Evolutionary conservation across 1,140 invertebrate species (phyloP), one percentile per base, ranked within the genome.

Genomic region (Microplitis demolitor): DNA sequence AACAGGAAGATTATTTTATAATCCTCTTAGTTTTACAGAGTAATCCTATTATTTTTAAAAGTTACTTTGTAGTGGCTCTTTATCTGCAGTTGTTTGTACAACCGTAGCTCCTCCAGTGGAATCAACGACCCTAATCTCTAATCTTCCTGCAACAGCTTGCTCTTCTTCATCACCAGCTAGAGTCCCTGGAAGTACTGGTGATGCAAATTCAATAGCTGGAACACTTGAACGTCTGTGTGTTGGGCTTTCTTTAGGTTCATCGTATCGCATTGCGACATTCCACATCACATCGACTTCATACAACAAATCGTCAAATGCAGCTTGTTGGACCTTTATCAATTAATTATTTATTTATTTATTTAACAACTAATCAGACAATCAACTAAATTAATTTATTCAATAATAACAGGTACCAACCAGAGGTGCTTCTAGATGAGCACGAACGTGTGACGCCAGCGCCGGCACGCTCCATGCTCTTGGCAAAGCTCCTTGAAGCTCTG

Each of bases 261-360:
- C 80, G 54, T 83, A 75, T 68, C 89, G 83, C 5, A 86, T 85
- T 5, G 89, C 91, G 11, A 96, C 90, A 82, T 95, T 95, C 56
- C 95, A 88, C 89, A 93, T 93, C 24, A 96, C 91, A 84, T 96
- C 95, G 56, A 96, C 90, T 70, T 92, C 89, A 85, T 95, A 96
- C 0, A 94, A 87, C 74, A 91, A 89, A 83, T 95, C 92, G 81
- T 96, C 94, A 84, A 96, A 95, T 9, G 93, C 92, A 24, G 94
- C 94, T 86, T 96, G 93, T 83, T 96, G 95, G 33, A 96, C 78
- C 89, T 90, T 61, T 34, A 77, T 74, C 51, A 77, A 66, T 37
- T 73, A 68, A 70, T 24, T 24, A 24, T 24, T 24, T 2, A 66
- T 39, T 56, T 35, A 8, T 60, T 13, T 34, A 53, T 53, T 13